These are phyloP conservation scores for Phalacrocorax aristotelis DNA, from an alignment of 2,113 vertebrate species.

Conservation along the genomic window DNA sequence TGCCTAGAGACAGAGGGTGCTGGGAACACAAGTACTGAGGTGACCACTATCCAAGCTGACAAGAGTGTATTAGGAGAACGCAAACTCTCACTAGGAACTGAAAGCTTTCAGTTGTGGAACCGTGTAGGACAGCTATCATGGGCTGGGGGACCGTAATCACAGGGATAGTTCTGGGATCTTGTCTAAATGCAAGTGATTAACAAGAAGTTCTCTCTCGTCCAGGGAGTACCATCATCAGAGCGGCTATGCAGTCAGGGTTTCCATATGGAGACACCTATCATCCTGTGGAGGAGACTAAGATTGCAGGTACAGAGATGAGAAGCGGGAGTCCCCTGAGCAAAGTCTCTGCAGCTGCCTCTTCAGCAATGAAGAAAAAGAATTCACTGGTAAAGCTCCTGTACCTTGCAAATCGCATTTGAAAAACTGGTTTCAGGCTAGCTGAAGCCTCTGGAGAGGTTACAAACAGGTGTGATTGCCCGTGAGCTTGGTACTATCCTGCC, in stretches of 20 bases:
- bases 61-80: neutral
- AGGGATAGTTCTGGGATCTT: neutral
- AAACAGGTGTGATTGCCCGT: neutral
- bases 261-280: neutral
- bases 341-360: conserved; percentile 59
- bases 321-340: conserved; percentile 66
- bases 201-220: neutral
- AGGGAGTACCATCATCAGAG: neutral
- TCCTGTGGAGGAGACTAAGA: neutral
- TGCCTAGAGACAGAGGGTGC: neutral
- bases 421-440: conserved; percentile 1
- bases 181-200: neutral
- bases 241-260: neutral
- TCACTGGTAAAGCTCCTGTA: conserved; percentile 58
- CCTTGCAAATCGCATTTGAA: neutral
- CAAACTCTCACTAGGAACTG: neutral
- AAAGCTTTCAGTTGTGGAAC: neutral
- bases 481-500: neutral
- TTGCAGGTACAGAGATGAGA: conserved; percentile 45
- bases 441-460: neutral
- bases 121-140: neutral
- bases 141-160: neutral
- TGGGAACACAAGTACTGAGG: neutral
- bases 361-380: conserved; percentile 8
- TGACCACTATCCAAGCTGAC: neutral